Evolutionary conservation across 2,797 vertebrate species (phyloP).

Genomic region (Pangasius mekongensis): DNA sequence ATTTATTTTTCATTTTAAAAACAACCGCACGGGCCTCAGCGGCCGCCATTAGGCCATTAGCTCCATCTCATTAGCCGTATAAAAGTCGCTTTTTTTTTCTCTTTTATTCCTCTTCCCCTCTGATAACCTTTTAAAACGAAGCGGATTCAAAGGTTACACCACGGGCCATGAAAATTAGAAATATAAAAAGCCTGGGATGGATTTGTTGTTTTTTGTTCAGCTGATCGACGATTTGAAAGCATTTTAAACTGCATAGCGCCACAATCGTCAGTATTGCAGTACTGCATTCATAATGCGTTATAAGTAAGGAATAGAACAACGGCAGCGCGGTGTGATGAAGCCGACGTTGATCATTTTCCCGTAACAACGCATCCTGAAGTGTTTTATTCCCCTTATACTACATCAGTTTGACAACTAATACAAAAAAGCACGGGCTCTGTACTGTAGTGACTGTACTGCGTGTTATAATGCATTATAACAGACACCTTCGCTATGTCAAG

Average conservation of each 20-base stretch:
- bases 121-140: constrained; percentile 53
- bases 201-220: constrained; percentile 27
- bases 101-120: constrained; percentile 52
- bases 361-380: background rate
- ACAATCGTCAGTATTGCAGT: background rate
- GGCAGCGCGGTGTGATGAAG: background rate
- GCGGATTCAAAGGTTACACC: constrained; percentile 41
- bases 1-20: constrained; percentile 64
- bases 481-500: background rate
- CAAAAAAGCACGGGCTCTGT: background rate
- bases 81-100: constrained; percentile 53
- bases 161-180: constrained; percentile 35
- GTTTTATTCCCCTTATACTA: background rate
- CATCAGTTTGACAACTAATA: background rate
- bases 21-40: constrained; percentile 55
- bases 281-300: background rate
- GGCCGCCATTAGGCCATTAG: constrained; percentile 61
- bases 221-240: background rate
- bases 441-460: background rate
- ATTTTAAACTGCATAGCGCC: constrained; percentile 18
- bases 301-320: background rate
- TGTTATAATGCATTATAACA: background rate
- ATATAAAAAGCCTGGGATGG: constrained; percentile 27
- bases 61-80: constrained; percentile 61
- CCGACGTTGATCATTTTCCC: background rate